A percentile compares a stretch with the other conserved stretches of the same genome.
Evolutionary conservation across 2,888 invertebrate species (phyloP).

Genomic region (Patella depressa): DNA sequence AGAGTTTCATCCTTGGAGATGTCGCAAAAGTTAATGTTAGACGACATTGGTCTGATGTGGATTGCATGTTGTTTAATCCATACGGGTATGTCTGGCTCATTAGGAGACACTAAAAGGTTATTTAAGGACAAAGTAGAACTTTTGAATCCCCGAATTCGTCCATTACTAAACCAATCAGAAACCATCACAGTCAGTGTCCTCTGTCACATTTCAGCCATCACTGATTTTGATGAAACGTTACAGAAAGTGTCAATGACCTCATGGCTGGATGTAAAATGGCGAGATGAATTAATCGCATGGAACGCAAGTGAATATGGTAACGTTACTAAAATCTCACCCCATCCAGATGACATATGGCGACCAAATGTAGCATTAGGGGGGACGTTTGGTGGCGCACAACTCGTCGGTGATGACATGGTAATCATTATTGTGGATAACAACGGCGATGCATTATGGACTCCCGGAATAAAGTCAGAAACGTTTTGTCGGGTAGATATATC

Average conservation of each 20-base stretch:
- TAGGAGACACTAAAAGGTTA: no score
- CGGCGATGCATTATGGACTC: not conserved
- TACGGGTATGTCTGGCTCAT: no score
- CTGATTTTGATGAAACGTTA: not conserved
- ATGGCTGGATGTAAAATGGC: not conserved
- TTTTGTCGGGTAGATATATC: not conserved
- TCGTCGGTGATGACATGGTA: not conserved
- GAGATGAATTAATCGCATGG: not conserved
- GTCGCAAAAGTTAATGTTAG: no score
- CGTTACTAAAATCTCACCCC: not conserved
- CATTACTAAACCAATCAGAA: not conserved
- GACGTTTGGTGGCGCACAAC: not conserved
- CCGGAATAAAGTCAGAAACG: not conserved
- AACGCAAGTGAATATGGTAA: not conserved
- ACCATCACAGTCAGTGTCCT: not conserved
- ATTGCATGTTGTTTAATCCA: no score
- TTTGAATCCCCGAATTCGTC: not conserved
- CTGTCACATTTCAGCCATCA: not conserved
- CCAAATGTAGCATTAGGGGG: not conserved
- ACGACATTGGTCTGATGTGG: no score
- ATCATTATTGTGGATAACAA: not conserved
- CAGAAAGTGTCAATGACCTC: not conserved
- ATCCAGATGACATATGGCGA: constrained; percentile 1
- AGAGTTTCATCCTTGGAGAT: no score
- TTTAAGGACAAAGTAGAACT: no score